These are phyloP conservation scores for Ctenicera cuprea DNA, from an alignment of 2,888 invertebrate genomes.

Conservation along the genomic window DNA sequence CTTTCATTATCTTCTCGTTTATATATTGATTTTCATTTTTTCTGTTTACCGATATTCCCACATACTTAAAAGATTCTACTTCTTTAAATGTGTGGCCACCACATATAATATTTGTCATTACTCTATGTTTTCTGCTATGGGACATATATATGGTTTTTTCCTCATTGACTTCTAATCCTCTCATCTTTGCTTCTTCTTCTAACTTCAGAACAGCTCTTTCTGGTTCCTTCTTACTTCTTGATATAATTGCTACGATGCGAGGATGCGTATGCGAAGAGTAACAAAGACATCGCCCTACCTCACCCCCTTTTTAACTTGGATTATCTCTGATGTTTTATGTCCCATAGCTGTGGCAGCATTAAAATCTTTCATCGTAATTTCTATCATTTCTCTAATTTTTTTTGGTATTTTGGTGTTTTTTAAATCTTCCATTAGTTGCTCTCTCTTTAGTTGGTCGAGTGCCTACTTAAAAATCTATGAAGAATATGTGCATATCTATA, in stretches of 20 bases:
- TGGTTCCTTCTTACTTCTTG: background rate
- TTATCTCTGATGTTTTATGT: conserved; percentile 14
- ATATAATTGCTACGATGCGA: background rate
- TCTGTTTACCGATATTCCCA: too few species aligned
- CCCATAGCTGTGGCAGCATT: background rate
- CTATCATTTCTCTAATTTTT: conserved; percentile 3
- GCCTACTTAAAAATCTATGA: too few species aligned
- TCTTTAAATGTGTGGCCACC: background rate
- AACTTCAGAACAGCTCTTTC: too few species aligned
- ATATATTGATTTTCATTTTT: too few species aligned
- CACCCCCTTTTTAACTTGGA: conserved; percentile 2
- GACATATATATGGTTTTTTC: conserved; percentile 16
- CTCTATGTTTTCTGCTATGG: background rate
- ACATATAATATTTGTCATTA: conserved; percentile 6
- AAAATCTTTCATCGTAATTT: background rate
- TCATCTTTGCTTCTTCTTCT: too few species aligned
- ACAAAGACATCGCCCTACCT: background rate
- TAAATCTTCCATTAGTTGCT: background rate
- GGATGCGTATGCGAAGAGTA: background rate
- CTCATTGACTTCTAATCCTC: conserved; percentile 3
- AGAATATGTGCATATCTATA: background rate
- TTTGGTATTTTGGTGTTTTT: background rate
- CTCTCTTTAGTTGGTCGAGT: background rate
- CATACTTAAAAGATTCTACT: background rate
- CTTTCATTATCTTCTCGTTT: too few species aligned